A percentile compares a stretch with the other conserved stretches of the same genome.
Evolutionary conservation across 2,113 vertebrate species (phyloP).

Genomic region (Lophura nycthemera): DNA sequence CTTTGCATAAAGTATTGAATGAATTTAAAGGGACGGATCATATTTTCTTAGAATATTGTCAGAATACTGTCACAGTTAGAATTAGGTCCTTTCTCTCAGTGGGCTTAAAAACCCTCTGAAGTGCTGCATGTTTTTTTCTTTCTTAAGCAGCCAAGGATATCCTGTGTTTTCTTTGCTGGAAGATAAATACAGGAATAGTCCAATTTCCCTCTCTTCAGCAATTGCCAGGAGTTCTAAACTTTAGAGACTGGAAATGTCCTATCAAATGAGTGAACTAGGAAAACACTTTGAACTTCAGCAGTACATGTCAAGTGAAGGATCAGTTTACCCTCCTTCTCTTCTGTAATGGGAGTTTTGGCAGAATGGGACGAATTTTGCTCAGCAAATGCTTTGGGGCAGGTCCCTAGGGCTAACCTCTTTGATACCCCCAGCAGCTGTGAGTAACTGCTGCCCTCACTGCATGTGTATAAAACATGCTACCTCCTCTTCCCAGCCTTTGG

Average conservation of each 20-base stretch:
- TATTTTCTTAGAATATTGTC: not conserved
- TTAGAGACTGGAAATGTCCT: not conserved
- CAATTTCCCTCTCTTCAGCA: not conserved
- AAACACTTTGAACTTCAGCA: conserved; percentile 1
- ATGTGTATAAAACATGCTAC: not conserved
- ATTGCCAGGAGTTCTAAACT: not conserved
- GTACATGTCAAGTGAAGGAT: not conserved
- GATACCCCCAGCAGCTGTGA: not conserved
- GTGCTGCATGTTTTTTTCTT: not conserved
- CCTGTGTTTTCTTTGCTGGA: not conserved
- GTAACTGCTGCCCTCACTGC: not conserved
- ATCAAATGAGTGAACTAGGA: not conserved
- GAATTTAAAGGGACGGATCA: not conserved
- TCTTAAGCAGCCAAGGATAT: not conserved
- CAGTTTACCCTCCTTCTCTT: not conserved
- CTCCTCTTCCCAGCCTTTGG: not conserved
- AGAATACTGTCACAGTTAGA: not conserved
- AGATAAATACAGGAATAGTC: conserved; percentile 2
- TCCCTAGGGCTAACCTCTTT: not conserved
- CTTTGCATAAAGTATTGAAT: not conserved
- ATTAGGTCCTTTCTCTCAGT: not conserved
- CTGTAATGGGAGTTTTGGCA: not conserved
- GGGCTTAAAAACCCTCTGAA: not conserved
- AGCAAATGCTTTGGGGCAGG: not conserved
- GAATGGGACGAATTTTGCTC: not conserved